Evolutionary conservation across 2,113 vertebrate species (phyloP), one percentile per base, ranked within the genome.

Genomic region (Cervus canadensis): DNA sequence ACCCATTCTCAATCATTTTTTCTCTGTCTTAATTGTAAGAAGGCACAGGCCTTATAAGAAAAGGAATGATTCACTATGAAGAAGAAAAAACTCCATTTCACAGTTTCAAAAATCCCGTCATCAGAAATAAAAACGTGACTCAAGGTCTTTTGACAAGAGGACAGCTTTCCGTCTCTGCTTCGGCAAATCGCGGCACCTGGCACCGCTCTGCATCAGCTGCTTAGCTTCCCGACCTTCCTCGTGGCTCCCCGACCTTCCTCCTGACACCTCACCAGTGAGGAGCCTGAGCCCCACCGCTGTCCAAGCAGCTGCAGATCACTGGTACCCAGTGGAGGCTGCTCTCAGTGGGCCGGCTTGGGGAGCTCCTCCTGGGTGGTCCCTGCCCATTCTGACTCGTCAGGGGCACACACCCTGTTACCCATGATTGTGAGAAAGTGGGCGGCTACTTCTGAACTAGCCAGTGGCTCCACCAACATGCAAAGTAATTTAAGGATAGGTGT

Each of bases 181-280:
- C 30, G 0, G 30, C 78, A n/a, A 6, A 23, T 7, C 33, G 0
- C 3, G 13, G 33, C 52, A 1, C 21, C 33, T 5, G 21, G 50
- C 33, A 3, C 21, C 1, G 3, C 81, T 56, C 33, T 56, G 50
- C 19, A 8, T n/a, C 1, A 4, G 79, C 19, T 2, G 19, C 15
- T 33, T 25, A 45, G 45, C 45, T 45, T 7, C 45, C 45, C 45
- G 45, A 45, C 45, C 45, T 45, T 45, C 45, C 6, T 45, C 40
- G 45, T 4, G 19, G 21, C 12, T n/a, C 11, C 79, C 15, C 1
- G 12, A 8, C 1, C 19, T 7, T 82, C 33, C 33, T 56, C 33
- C 50, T 3, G 50, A 14, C n/a, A 25, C 21, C 5, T 36, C 1
- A 5, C 50, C 21, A 15, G 13, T 1, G 19, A n/a, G 50, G 21